Evolutionary conservation across 2,888 invertebrate species (phyloP), one percentile per base, ranked within the genome.

Genomic region (Apeira syringaria): DNA sequence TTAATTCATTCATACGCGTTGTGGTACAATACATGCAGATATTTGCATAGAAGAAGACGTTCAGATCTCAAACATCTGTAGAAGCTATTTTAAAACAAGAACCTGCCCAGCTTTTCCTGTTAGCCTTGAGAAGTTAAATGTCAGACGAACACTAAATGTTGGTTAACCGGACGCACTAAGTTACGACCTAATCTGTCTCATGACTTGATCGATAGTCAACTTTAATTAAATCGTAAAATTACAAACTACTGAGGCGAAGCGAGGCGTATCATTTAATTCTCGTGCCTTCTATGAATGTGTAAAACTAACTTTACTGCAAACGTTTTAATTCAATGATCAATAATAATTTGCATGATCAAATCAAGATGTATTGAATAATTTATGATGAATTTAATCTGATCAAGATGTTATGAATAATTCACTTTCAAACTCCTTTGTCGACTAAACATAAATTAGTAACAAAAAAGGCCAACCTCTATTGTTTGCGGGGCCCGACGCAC

Each of bases 391-490:
- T 7, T 7, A 30, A 18, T 10, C 5, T 17, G 9, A 24, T 30
- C 28, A 4, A 8, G 32, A 32, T 24, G 13, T 26, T 25, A 34
- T 10, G 34, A 26, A 17, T 15, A 15, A 34, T 34, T 17, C 5
- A 10, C 17, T 34, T 27, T n/a, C 11, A 29, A 13, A 45, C 18
- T n/a, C 22, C 33, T 33, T 38, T 37, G 37, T 43, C 37, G 18
- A 7, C 4, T 37, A 8, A 10, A 5, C 2, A 43, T 37, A 37
- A 39, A 39, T 43, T 28, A 41, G 39, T 24, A 45, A 56, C 47
- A 47, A 54, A 46, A 59, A 61, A 61, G 56, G 59, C 59, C 49
- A 48, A 60, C 50, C 47, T 59, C 70, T 52, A 74, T 80, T 80
- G 82, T 82, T 73, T 53, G 45, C 38, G 46, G 48, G 17, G 55